A percentile compares a stretch with the other conserved stretches of the same genome.
Conservation (phyloP, 1,140 invertebrate genomes). For the Bradynema listronoti region DNA sequence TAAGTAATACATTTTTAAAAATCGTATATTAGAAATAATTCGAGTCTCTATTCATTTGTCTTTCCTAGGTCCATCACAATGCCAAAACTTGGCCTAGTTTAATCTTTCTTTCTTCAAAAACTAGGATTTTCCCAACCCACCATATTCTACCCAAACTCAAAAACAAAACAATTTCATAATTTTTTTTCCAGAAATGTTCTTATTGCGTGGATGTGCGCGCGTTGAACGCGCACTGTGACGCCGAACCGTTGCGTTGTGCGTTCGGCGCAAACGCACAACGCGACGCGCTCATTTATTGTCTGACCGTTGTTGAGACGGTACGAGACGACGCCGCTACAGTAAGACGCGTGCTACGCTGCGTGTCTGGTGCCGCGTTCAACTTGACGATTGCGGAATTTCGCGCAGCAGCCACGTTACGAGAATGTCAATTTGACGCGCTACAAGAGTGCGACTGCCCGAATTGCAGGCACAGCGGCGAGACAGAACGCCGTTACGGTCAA, state of each 20-base stretch:
- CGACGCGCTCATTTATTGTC: slow-evolving; percentile 2
- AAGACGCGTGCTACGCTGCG: not conserved
- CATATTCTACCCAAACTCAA: too few relatives aligned
- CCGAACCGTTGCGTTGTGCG: slow-evolving; percentile 4
- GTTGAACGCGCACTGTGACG: not conserved
- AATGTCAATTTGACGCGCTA: slow-evolving; percentile 7
- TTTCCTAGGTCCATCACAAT: too few relatives aligned
- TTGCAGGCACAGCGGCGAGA: not conserved
- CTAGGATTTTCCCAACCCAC: too few relatives aligned
- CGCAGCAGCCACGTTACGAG: not conserved
- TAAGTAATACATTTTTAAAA: too few relatives aligned
- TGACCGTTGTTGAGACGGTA: not conserved
- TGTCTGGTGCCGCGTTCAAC: slow-evolving; percentile 8
- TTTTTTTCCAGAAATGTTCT: slow-evolving; percentile 13
- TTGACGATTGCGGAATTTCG: not conserved
- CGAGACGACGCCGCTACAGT: not conserved
- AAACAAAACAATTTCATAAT: too few relatives aligned
- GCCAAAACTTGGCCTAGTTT: too few relatives aligned
- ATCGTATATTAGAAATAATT: too few relatives aligned
- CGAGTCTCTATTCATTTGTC: too few relatives aligned
- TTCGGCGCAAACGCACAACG: not conserved
- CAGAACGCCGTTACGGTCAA: too few relatives aligned
- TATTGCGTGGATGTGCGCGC: slow-evolving; percentile 11
- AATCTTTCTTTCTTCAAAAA: too few relatives aligned
- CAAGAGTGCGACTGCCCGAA: not conserved